Evolutionary conservation across 2,113 vertebrate species (phyloP).

Genomic region (Dipodomys spectabilis): DNA sequence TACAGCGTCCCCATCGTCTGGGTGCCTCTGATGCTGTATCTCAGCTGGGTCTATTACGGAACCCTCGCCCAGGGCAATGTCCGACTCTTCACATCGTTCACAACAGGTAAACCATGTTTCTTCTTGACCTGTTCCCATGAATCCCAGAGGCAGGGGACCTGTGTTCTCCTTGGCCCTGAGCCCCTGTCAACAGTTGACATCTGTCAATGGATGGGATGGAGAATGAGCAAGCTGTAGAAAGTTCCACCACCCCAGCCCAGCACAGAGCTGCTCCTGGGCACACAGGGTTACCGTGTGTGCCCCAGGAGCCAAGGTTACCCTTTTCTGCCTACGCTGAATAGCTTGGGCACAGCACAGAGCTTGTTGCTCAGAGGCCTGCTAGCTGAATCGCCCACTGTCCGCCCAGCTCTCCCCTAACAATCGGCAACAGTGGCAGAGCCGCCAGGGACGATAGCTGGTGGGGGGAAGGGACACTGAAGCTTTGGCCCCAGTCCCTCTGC

Average conservation of each 20-base stretch:
- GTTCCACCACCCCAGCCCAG: neutral
- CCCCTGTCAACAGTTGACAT: neutral
- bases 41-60: slow-evolving; percentile 92
- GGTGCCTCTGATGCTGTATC: slow-evolving; percentile 93
- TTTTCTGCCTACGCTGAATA: slow-evolving; percentile 62
- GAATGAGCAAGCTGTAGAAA: neutral
- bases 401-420: slow-evolving; percentile 76
- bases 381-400: slow-evolving; percentile 84
- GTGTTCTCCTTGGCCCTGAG: neutral
- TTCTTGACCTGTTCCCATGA: neutral
- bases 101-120: slow-evolving; percentile 84
- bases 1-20: slow-evolving; percentile 94
- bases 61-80: slow-evolving; percentile 90
- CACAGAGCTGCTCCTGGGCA: neutral
- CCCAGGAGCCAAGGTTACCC: slow-evolving; percentile 38
- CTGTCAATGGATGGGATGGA: neutral
- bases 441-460: slow-evolving; percentile 45
- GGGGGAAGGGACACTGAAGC: slow-evolving; percentile 52
- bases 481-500: slow-evolving; percentile 65
- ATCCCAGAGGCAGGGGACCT: neutral
- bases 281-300: neutral
- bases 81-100: slow-evolving; percentile 88
- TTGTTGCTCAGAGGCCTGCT: slow-evolving; percentile 80
- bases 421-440: slow-evolving; percentile 68
- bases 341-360: slow-evolving; percentile 75